A percentile compares a stretch with the other conserved stretches of the same genome.
These are phyloP conservation scores for Epinephelus fuscoguttatus DNA, from an alignment of 2,113 vertebrate species.

Conservation along the genomic window DNA sequence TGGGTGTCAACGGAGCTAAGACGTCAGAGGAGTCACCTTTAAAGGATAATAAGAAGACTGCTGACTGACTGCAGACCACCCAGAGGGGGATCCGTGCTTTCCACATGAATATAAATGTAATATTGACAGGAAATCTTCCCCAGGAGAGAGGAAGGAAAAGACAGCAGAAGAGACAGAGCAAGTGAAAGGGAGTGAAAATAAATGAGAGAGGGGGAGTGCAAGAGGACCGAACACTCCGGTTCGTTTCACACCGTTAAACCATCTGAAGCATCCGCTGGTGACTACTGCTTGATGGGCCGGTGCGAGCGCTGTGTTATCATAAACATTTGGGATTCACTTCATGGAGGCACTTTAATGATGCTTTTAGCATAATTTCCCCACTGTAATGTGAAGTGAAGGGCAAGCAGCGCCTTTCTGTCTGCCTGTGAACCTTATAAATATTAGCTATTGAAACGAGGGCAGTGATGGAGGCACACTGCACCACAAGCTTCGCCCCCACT, in stretches of 20 bases:
- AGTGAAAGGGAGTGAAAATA: conserved; percentile 52
- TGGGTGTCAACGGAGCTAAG: conserved; percentile 35
- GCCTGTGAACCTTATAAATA: conserved; percentile 60
- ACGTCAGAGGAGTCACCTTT: conserved; percentile 79
- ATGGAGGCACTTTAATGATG: conserved; percentile 76
- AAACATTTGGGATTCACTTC: conserved; percentile 77
- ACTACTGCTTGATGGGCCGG: conserved; percentile 62
- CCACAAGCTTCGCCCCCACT: background rate
- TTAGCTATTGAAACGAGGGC: conserved; percentile 34
- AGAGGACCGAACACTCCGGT: conserved; percentile 30
- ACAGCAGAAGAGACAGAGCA: conserved; percentile 25
- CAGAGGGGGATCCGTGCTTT: conserved; percentile 57
- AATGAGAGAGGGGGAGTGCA: conserved; percentile 48
- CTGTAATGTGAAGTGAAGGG: conserved; percentile 74
- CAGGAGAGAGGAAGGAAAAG: conserved; percentile 56
- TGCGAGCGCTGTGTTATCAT: conserved; percentile 57
- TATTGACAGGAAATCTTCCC: conserved; percentile 74
- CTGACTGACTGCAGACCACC: conserved; percentile 76
- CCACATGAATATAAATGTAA: conserved; percentile 80
- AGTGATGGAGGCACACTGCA: conserved; percentile 18
- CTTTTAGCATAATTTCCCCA: conserved; percentile 73
- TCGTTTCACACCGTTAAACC: conserved; percentile 57
- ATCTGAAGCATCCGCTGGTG: conserved; percentile 58
- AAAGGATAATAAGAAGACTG: conserved; percentile 76
- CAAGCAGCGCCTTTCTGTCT: conserved; percentile 60